These are phyloP conservation scores for Galeopterus variegatus DNA, from an alignment of 2,113 vertebrate species.

Conservation along the genomic window DNA sequence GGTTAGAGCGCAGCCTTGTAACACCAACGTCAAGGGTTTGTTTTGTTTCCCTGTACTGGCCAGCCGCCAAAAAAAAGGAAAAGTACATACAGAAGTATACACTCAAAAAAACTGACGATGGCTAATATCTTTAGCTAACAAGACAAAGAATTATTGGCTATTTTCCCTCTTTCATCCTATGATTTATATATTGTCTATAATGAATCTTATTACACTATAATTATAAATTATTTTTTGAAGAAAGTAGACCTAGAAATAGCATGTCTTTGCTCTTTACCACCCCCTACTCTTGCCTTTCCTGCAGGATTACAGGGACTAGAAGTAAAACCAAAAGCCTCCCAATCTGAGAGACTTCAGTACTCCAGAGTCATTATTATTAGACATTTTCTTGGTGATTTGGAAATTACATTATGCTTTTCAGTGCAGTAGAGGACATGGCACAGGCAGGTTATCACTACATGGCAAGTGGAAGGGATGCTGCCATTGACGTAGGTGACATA, in stretches of 20 bases:
- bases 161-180: not conserved
- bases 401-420: not conserved
- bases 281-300: not conserved
- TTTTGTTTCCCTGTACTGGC: too few species aligned
- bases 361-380: not conserved
- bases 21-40: too few species aligned
- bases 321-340: not conserved
- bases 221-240: not conserved
- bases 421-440: not conserved
- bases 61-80: not conserved
- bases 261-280: not conserved
- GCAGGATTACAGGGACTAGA: not conserved
- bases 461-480: not conserved
- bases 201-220: not conserved
- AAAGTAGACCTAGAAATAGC: not conserved
- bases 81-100: not conserved
- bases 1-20: too few species aligned
- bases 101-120: not conserved
- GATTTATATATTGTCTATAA: not conserved
- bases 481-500: too few species aligned
- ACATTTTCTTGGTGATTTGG: not conserved
- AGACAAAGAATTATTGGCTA: not conserved
- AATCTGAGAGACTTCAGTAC: not conserved
- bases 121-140: not conserved
- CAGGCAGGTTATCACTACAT: fast-evolving